Evolutionary conservation across 2,797 vertebrate species (phyloP), one percentile per base, ranked within the genome.

Genomic region (Pristis pectinata): DNA sequence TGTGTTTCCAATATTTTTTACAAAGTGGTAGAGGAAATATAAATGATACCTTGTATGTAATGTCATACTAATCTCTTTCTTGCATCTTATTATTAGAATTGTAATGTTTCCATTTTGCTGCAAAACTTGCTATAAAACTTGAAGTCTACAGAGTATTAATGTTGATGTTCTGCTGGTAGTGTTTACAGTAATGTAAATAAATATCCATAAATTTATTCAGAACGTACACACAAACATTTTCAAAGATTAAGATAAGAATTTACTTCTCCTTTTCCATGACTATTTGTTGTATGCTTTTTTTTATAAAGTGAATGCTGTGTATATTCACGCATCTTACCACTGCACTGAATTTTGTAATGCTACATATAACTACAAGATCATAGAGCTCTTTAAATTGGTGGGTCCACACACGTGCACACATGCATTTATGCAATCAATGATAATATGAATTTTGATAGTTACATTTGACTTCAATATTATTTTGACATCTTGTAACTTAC

Each of bases 91-190:
- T 93, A 89, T 93, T 41, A 41, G 89, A 70, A 93, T 76, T 94
- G 92, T 92, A 76, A 94, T 76, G 92, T 94, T 94, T 70, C 92
- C 92, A 94, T 34, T 37, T 91, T 91, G 87, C 87, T 67, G 87
- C 87, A 91, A 61, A 64, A 91, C n/a, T n/a, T 53, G 49, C 92
- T 74, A 49, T 76, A 44, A 94, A 53, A 94, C 92, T 94, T 94
- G 92, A 76, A 76, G 67, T n/a, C 70, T 34, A 94, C 70, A 94
- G 70, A 74, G 44, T 76, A 94, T 94, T 94, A 94, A 74, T 76
- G 70, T 74, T 56, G 27, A 94, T 94, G 92, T 74, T 53, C 92
- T 76, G 67, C 92, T 94, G 92, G 70, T 72, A n/a, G 92, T 94
- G 92, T 94, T 74, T 76, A 53, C 67, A 74, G 92, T 49, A 76